Evolutionary conservation across 1,140 invertebrate genomes (phyloP).

Genomic region (Gryon sp.): DNA sequence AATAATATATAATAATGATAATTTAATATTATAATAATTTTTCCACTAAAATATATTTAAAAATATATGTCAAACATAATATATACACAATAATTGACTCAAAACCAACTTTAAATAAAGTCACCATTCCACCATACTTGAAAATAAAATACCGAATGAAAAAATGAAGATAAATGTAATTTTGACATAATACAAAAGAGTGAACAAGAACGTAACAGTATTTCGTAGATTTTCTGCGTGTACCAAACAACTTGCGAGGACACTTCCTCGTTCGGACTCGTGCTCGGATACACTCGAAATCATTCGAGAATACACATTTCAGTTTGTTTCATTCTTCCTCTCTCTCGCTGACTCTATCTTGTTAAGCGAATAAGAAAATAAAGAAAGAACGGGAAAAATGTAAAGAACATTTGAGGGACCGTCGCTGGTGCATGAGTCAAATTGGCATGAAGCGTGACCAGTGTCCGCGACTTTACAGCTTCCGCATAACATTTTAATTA

Average conservation of each 20-base stretch:
- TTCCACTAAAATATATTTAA: no score
- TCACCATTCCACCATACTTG: no score
- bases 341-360: no score
- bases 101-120: no score
- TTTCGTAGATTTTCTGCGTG: constrained; percentile 28
- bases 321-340: constrained; percentile 1
- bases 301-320: constrained; percentile 32
- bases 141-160: no score
- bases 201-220: constrained; percentile 35
- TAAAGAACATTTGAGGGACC: constrained; percentile 30
- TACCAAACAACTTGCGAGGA: constrained; percentile 37
- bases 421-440: constrained; percentile 65
- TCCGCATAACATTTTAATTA: constrained; percentile 77
- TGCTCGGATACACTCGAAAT: constrained; percentile 52
- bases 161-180: no score
- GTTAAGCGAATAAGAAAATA: constrained; percentile 5
- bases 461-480: constrained; percentile 71
- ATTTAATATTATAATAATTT: no score
- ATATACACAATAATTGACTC: no score
- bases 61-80: no score
- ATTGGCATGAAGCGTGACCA: constrained; percentile 78
- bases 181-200: neutral
- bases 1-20: no score
- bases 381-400: constrained; percentile 18
- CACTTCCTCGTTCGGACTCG: constrained; percentile 67